Evolutionary conservation across 2,797 vertebrate species (phyloP), one percentile per base, ranked within the genome.

Genomic region (Psittacula derbiana): DNA sequence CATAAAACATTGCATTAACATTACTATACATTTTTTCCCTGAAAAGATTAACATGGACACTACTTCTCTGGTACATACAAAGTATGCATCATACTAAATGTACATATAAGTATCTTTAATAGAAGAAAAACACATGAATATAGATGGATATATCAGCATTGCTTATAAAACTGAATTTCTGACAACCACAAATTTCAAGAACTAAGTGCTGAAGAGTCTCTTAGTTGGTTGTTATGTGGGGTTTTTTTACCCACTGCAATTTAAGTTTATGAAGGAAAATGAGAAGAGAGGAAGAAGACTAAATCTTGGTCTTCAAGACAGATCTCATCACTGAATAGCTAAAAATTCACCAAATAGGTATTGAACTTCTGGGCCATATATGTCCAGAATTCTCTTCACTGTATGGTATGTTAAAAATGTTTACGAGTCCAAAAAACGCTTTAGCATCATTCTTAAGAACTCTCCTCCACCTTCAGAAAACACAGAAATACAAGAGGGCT

Each of bases 301-400:
- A 50, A 57, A 80, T 38, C 8, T 70, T 60, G 64, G 38, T 40
- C 69, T 83, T 76, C 21, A 49, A 49, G 36, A 72, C 12, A 62
- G 36, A 61, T 11, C 27, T 52, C 21, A 3, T 47, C 62, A 64
- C 8, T 55, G 25, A 18, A 40, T 38, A 31, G 36, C 16, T 66
- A 71, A 78, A 67, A 92, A 91, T 3, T 58, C 17, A n/a, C 20
- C 57, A 58, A 7, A 62, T 0, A 0, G 4, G 6, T 53, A 62
- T 25, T 40, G 18, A 70, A 86, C 13, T 17, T 57, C 61, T 58
- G 43, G 12, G 30, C 10, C 31, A 69, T 20, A n/a, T 23, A 60
- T 2, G 11, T 75, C 2, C 49, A 88, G 20, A 66, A 92, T 24
- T 61, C 38, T 33, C 21, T 62, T 46, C 43, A 55, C 4, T 41